Evolutionary conservation across 2,113 vertebrate genomes (phyloP).

Genomic region (Paedocypris sp.): DNA sequence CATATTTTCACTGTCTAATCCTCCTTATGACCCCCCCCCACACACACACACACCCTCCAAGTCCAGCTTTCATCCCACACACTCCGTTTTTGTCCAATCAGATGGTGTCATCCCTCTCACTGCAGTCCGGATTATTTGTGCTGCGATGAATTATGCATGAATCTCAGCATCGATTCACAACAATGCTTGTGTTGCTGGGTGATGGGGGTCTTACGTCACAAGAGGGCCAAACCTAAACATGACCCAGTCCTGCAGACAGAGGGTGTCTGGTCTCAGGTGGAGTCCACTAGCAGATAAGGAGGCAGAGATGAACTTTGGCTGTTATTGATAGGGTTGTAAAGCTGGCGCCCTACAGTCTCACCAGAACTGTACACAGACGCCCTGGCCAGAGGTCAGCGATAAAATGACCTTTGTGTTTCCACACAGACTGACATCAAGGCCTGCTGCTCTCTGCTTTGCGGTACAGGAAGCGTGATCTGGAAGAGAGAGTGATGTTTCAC

Average conservation of each 20-base stretch:
- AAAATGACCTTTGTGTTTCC: conserved; percentile 44
- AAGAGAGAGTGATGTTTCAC: not conserved
- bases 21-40: conserved; percentile 55
- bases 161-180: conserved; percentile 62
- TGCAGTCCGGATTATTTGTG: conserved; percentile 64
- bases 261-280: conserved; percentile 5
- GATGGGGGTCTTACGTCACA: not conserved
- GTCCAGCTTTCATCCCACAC: conserved; percentile 45
- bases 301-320: conserved; percentile 48
- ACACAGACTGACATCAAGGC: conserved; percentile 31
- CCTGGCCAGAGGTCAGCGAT: conserved; percentile 40
- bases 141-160: conserved; percentile 70
- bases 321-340: conserved; percentile 47
- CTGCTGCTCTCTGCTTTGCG: conserved; percentile 32
- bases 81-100: conserved; percentile 49
- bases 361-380: conserved; percentile 29
- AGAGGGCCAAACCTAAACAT: conserved; percentile 4
- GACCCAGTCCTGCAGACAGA: not conserved
- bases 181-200: conserved; percentile 32
- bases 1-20: conserved; percentile 69
- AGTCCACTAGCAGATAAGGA: conserved; percentile 30
- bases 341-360: conserved; percentile 40
- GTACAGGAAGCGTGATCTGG: not conserved
- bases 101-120: conserved; percentile 46
- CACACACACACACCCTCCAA: too few relatives aligned